Base-by-base conservation (phyloP, 1,140 invertebrate genomes). In the Heliconius congener region DNA sequence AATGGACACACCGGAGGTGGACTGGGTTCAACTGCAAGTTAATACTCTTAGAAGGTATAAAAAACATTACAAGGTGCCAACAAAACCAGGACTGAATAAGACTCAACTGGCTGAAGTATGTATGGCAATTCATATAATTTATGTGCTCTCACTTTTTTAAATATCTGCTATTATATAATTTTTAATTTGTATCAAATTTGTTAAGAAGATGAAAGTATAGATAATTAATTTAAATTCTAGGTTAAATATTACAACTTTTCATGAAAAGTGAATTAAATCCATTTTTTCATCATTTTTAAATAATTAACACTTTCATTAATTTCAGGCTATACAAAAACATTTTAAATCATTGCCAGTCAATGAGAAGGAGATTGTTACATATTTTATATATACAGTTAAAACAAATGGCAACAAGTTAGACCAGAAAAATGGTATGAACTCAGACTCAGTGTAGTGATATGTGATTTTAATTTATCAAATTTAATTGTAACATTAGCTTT, bases 301-400 rank as follows among this genome's bases (percentile, higher is more conserved):
- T 23, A 55, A 52, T 71, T 5, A 66, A 27, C 34, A 13, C 39
- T 82, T 76, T 84, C 83, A 82, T 91, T 92, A 79, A 88, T 96
- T 96, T 75, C 96, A 99, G 98, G 97, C 97, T 46, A 96, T 99
- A 39, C 97, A 98, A 95, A 98, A 98, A 89, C 99, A 99, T 95
- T 99, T 99, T 93, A 98, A 98, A 91, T 97, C 98, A 73, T 98
- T 99, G 88, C 98, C 97, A 57, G 98, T 99, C 2, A 96, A 97
- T 85, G 98, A 99, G 92, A 99, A 99, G 90, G 98, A 99, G 94
- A 97, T 98, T 37, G 95, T 99, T 19, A 98, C 98, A n/a, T 98
- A 97, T 88, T 99, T 99, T 90, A 98, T 99, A 84, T 99, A 99
- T 89, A 99, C 98, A 93, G 98, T 99, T 0, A 99, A 99, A 95